Evolutionary conservation across 2,113 vertebrate species (phyloP).

Genomic region (Nymphicus hollandicus): DNA sequence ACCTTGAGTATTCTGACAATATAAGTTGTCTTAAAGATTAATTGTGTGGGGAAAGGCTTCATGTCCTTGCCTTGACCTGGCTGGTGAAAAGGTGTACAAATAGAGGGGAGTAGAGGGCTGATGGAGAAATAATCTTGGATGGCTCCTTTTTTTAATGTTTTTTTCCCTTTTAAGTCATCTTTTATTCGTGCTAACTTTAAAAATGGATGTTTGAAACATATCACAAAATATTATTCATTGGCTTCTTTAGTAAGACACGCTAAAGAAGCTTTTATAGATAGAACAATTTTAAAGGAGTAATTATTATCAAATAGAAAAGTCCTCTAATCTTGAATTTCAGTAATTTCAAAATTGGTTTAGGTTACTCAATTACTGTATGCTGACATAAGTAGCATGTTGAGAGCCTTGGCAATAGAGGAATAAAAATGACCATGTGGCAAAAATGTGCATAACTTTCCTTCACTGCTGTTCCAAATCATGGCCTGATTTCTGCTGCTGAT

Average conservation of each 20-base stretch:
- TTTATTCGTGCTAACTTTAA: background rate
- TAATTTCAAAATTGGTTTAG: background rate
- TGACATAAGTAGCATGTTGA: background rate
- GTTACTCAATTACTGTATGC: background rate
- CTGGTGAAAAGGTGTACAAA: background rate
- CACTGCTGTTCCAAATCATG: background rate
- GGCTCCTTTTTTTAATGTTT: background rate
- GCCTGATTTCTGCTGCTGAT: background rate
- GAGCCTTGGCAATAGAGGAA: background rate
- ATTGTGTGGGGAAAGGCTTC: background rate
- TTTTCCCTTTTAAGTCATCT: background rate
- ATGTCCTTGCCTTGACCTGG: background rate
- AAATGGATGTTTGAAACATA: background rate
- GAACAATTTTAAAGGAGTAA: background rate
- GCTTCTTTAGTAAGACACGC: background rate
- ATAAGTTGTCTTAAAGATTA: background rate
- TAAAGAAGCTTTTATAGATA: background rate
- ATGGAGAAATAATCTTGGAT: background rate
- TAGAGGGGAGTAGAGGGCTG: background rate
- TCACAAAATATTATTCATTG: background rate
- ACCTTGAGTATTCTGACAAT: background rate
- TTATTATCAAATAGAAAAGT: background rate
- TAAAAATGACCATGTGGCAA: background rate
- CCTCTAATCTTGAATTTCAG: background rate
- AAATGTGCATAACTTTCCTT: background rate